Evolutionary conservation across 2,888 invertebrate genomes (phyloP), one percentile per base, ranked within the genome.

Genomic region (Latrodectus hesperus): DNA sequence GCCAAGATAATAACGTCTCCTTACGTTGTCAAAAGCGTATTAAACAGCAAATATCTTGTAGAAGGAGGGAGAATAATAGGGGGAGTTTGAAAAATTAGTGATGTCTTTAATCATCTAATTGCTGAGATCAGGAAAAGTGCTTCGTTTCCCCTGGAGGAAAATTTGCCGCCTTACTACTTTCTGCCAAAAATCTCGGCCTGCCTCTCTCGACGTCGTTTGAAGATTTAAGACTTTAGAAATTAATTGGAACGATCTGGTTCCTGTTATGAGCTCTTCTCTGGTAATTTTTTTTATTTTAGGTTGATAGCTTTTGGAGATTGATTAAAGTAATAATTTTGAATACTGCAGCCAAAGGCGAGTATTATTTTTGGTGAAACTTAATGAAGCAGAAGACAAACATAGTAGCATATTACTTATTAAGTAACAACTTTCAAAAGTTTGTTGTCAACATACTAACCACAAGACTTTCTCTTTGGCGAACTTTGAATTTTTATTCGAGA

Each of bases 41-140:
- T 77, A 77, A 84, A 84, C 77, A 77, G 84, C 72, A 72, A 84
- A 77, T 72, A 84, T 73, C 53, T 60, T 78, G 72, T 73, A 70
- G n/a, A 70, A 64, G 53, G 17, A 75, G 38, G 65, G 71, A 17
- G 51, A 74, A 68, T 38, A 72, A 72, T 60, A 72, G 60, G 64
- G 70, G 64, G 74, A 84, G 84, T 84, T 84, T 84, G 84, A 84
- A 84, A 84, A 84, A 84, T 84, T 84, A 84, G 84, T 72, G 77
- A 78, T 65, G 84, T 84, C 84, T 84, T 84, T 84, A 84, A 84
- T 84, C 84, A 84, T 84, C 72, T 84, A 84, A 84, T 84, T 84
- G 84, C 84, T 73, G 84, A 55, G 77, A 84, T 84, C 84, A 71
- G 71, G 38, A 53, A 51, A 65, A 53, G 9, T 14, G 74, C 49